phyloP scores from a whole-genome alignment of 2,113 vertebrate species.

The human (Homo sapiens) region DNA sequence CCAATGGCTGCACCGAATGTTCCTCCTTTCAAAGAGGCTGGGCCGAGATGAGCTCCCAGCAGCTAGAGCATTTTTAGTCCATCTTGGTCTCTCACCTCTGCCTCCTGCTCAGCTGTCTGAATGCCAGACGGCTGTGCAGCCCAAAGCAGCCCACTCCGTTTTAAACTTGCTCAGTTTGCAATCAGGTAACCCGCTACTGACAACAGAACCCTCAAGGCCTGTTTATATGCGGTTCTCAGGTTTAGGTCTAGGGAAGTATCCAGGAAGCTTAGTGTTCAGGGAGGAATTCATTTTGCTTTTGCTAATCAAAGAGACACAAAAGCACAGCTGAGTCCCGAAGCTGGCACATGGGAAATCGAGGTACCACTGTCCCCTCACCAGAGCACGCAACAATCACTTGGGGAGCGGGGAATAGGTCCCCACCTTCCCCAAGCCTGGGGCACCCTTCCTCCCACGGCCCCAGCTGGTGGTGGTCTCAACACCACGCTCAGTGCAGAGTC shows the following conservation, averaged over 20 bases:
- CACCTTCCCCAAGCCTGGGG: not conserved
- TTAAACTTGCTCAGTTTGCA: not conserved
- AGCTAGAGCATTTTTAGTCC: not conserved
- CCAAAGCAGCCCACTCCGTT: too few relatives aligned
- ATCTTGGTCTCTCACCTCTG: not conserved
- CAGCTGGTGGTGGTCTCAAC: not conserved
- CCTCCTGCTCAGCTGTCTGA: not conserved
- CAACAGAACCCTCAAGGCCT: not conserved
- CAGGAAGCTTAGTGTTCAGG: not conserved
- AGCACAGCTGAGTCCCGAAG: not conserved
- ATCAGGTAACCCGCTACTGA: not conserved
- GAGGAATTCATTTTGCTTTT: not conserved
- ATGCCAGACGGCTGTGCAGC: not conserved
- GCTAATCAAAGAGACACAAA: not conserved
- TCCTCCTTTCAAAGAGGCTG: not conserved
- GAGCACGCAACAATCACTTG: not conserved
- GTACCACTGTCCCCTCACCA: not conserved
- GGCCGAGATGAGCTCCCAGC: not conserved
- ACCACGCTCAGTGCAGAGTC: not conserved
- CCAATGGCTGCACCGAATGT: not conserved
- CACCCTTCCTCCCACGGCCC: rapidly evolving
- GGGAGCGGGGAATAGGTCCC: not conserved
- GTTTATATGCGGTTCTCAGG: not conserved
- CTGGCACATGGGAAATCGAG: not conserved
- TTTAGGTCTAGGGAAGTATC: not conserved